Evolutionary conservation across 1,140 invertebrate genomes (phyloP), one percentile per base, ranked within the genome.

Genomic region (Liolophura sinensis): DNA sequence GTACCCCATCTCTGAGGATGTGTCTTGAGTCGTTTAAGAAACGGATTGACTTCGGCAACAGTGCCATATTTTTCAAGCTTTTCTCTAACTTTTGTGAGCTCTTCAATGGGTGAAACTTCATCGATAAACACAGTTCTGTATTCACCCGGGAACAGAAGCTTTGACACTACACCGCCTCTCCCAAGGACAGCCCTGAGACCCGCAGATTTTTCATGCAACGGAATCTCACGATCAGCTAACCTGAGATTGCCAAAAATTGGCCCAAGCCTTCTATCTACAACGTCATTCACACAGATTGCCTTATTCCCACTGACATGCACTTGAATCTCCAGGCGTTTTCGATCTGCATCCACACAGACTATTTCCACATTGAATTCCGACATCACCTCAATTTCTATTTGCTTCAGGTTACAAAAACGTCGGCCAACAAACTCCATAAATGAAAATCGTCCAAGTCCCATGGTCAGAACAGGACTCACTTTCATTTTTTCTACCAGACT

Each of bases 141-240:
- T 54, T 77, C 63, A 59, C 70, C 40, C 20, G 71, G 62, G 66
- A 70, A 70, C 9, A 73, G 52, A 1, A 77, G 24, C 25, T 69
- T 65, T 15, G 46, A 46, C 15, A 65, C 50, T 27, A 22, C 22
- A 16, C 68, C 70, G 15, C 75, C 75, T 11, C 51, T 27, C 25
- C 67, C 61, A 11, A 77, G 22, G 14, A 72, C 27, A 22, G 63
- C 73, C 5, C 68, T 31, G 11, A 73, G 48, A 24, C 51, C 60
- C 6, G 27, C n/a, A 15, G 50, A 49, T 14, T 57, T n/a, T 12
- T 56, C 5, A 0, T 65, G 62, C 12, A 77, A 40, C 6, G 50
- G 52, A 18, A 65, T 54, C 67, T 77, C 75, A 16, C 31, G 22
- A 47, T 54, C 56, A 51, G 73, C 71, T 27, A 24, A 16, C 7